Base-by-base conservation (phyloP, 2,888 invertebrate genomes). In the Lasioglossum zephyrum region DNA sequence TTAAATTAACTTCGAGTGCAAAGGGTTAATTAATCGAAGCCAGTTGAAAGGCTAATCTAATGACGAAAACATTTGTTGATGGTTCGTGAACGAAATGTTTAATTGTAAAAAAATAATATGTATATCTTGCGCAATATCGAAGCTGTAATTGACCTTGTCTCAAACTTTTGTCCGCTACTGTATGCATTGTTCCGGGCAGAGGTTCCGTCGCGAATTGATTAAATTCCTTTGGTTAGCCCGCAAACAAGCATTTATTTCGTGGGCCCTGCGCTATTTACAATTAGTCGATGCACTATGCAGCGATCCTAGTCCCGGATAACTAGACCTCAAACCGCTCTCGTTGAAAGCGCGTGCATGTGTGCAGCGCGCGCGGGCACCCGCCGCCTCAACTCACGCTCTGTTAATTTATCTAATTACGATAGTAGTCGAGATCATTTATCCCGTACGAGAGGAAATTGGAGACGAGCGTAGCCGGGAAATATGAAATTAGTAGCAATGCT, bases 401-500 rank as follows among this genome's bases (percentile, higher is more conserved):
- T 85, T 79, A 85, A 85, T 83, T 85, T 76, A 85, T 85, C 85
- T 76, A 85, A 85, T 85, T 79, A 76, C 84, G 81, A 81, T 83
- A 83, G 76, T 69, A 76, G 83, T 81, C 83, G 81, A 76, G 83
- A 83, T 83, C 83, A 83, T 83, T 83, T 83, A 83, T 83, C 76
- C 81, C 69, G 53, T 69, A 73, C 82, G 85, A 73, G 81, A 85
- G 89, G 89, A 90, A 89, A 90, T 87, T 90, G 78, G 85, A 85
- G 82, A 82, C 79, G 84, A 88, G 80, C 69, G 75, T 49, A 83
- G 73, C 81, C 76, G 74, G 89, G 90, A 90, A 89, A 87, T 88
- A 85, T 88, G 84, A 90, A 93, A 91, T 94, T 92, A 91, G 91
- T 91, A 81, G 81, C 79, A 82, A 91, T 91, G 88, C 89, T 88